Conservation (phyloP, 2,888 invertebrate species). For the Globia sparganii region DNA sequence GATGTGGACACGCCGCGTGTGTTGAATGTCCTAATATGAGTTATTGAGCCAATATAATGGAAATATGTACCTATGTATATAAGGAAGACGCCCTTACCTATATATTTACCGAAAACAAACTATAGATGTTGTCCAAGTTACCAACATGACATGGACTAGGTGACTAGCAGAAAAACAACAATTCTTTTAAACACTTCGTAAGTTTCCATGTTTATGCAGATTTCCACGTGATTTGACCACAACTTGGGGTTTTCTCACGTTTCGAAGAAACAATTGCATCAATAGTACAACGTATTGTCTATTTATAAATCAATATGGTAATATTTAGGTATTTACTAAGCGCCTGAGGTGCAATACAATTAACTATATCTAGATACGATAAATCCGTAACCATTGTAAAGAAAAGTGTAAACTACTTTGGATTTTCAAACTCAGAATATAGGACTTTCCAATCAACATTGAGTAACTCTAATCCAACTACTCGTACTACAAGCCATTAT, state of each 20-base stretch:
- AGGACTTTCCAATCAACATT: background rate
- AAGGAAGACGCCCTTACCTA: constrained; percentile 25
- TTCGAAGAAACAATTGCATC: constrained; percentile 8
- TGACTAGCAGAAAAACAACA: background rate
- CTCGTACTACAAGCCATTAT: background rate
- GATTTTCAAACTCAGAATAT: background rate
- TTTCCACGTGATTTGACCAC: constrained; percentile 12
- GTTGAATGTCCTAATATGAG: constrained; percentile 40
- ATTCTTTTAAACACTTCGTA: constrained; percentile 2
- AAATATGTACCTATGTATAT: constrained; percentile 10
- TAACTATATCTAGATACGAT: background rate
- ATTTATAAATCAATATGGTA: constrained; percentile 24
- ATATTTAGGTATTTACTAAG: background rate
- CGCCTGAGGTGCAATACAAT: background rate
- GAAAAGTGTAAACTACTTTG: background rate
- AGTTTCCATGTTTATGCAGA: constrained; percentile 8
- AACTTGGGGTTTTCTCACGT: background rate
- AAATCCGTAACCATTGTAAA: background rate
- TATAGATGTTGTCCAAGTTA: background rate
- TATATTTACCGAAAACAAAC: background rate
- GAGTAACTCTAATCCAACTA: background rate
- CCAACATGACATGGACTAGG: background rate
- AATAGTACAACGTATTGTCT: background rate
- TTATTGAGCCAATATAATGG: constrained; percentile 28
- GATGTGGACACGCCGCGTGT: constrained; percentile 38